Evolutionary conservation across 2,888 invertebrate genomes (phyloP).

Genomic region (Folsomia manolachei): DNA sequence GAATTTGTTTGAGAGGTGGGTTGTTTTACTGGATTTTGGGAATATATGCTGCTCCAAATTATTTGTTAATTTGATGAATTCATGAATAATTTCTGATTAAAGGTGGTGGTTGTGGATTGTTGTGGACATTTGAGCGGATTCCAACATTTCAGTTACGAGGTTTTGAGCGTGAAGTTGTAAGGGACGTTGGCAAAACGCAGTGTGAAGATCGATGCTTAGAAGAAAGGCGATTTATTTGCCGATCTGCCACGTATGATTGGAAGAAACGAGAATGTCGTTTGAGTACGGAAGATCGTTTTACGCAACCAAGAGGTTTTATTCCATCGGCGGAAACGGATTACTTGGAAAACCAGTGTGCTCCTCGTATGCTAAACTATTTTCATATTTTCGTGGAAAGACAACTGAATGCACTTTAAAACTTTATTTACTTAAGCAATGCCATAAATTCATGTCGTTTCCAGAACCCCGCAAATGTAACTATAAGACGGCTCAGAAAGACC

Average conservation of each 20-base stretch:
- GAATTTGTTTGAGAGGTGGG: conserved; percentile 53
- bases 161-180: conserved; percentile 52
- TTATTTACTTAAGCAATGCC: background rate
- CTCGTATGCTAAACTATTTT: conserved; percentile 52
- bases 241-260: conserved; percentile 59
- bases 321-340: conserved; percentile 57
- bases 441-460: conserved; percentile 31
- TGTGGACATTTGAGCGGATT: conserved; percentile 58
- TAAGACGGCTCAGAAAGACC: conserved; percentile 53
- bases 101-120: conserved; percentile 54
- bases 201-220: conserved; percentile 58
- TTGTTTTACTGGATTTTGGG: too few species aligned
- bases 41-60: background rate
- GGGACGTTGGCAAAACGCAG: conserved; percentile 54
- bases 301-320: conserved; percentile 57
- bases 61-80: background rate
- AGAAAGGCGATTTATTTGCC: conserved; percentile 57
- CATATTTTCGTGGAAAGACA: background rate
- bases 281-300: conserved; percentile 57
- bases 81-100: conserved; percentile 9
- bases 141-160: conserved; percentile 57
- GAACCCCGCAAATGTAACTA: conserved; percentile 54
- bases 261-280: conserved; percentile 56
- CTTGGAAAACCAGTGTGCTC: conserved; percentile 59
- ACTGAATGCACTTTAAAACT: background rate